phyloP scores from a whole-genome alignment of 2,113 vertebrate species.

The Alethe castanea region DNA sequence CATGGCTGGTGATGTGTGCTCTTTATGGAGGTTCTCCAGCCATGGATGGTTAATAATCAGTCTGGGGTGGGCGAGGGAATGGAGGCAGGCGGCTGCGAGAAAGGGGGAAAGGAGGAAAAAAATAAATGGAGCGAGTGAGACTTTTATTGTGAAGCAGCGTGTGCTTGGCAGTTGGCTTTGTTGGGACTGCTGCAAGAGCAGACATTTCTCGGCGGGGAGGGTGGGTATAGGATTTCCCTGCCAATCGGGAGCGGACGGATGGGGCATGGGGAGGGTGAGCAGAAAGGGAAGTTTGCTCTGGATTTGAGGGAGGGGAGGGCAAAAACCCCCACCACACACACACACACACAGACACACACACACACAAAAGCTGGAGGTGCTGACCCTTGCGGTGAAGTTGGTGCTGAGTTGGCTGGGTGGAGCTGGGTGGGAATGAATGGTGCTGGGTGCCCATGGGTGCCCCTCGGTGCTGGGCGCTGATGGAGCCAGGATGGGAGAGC shows the following conservation, averaged over 20 bases:
- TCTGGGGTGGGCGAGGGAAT: conserved; percentile 1
- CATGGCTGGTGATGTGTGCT: not conserved
- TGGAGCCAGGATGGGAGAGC: not conserved
- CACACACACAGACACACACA: not conserved
- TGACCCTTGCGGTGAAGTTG: conserved; percentile 45
- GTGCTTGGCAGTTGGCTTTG: conserved; percentile 77
- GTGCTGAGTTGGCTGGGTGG: conserved; percentile 39
- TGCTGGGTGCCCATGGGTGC: not conserved
- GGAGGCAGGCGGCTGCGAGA: conserved; percentile 32
- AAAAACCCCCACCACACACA: not conserved
- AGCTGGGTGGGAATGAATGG: conserved; percentile 34
- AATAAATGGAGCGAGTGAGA: conserved; percentile 47
- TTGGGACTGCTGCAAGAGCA: conserved; percentile 76
- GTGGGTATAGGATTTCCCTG: conserved; percentile 72
- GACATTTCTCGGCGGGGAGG: conserved; percentile 75
- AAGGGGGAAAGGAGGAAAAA: conserved; percentile 10
- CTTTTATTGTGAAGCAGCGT: conserved; percentile 74
- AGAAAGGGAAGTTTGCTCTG: conserved; percentile 62
- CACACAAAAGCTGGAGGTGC: conserved; percentile 51
- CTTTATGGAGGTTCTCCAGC: conserved; percentile 23
- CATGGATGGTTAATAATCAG: conserved; percentile 46
- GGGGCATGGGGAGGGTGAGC: conserved; percentile 63
- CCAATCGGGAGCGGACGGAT: conserved; percentile 70
- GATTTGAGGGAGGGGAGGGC: conserved; percentile 39
- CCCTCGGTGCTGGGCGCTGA: not conserved